These are phyloP conservation scores for Protomyctophum bolini DNA, from an alignment of 2,113 vertebrate genomes.

Conservation along the genomic window DNA sequence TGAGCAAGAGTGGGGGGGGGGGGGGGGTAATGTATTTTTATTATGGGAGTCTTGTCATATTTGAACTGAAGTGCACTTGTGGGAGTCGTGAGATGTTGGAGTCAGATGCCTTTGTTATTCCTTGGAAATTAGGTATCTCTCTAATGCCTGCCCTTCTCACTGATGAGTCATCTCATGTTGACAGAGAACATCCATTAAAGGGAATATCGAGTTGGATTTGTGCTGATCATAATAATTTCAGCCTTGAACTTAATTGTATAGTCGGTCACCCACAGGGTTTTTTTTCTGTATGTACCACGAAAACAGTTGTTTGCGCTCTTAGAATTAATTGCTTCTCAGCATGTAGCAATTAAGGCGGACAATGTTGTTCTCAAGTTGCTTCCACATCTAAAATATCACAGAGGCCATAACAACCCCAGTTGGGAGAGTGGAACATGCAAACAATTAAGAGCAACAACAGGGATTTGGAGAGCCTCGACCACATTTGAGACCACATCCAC, in stretches of 20 bases:
- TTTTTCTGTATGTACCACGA: background rate
- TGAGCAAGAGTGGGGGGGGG: background rate
- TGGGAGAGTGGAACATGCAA: conserved; percentile 1
- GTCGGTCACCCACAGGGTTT: background rate
- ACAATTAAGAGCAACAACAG: conserved; percentile 7
- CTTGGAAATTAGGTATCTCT: background rate
- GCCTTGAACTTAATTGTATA: conserved; percentile 1
- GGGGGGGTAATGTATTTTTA: background rate
- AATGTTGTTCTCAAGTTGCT: conserved; percentile 11
- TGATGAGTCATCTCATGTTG: background rate
- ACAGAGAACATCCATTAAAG: background rate
- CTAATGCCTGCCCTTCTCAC: background rate
- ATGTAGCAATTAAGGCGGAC: conserved; percentile 10
- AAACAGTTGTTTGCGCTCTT: background rate
- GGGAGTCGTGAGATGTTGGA: background rate
- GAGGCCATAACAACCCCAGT: background rate
- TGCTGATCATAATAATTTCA: background rate
- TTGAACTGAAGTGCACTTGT: background rate
- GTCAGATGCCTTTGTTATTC: background rate
- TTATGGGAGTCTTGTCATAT: background rate
- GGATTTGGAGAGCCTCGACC: no score
- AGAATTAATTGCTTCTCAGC: conserved; percentile 17
- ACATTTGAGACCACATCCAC: no score
- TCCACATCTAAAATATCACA: conserved; percentile 19
- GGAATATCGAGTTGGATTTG: background rate